Evolutionary conservation across 2,888 invertebrate species (phyloP).

Genomic region (Selenia dentaria): DNA sequence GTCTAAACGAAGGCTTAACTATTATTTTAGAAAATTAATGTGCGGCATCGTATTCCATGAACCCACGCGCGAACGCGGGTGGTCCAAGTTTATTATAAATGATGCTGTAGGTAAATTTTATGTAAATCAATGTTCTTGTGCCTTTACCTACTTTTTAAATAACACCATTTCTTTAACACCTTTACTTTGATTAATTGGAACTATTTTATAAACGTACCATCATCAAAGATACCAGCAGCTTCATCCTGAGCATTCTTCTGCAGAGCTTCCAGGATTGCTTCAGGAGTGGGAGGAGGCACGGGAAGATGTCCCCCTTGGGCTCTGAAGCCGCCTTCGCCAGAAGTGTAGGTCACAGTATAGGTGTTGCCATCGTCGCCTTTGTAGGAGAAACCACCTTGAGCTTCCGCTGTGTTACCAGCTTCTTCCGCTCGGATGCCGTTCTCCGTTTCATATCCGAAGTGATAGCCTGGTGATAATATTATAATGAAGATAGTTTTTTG

Average conservation of each 20-base stretch:
- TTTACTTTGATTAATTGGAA: too few relatives aligned
- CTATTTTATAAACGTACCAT: slow-evolving; percentile 53
- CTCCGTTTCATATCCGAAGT: slow-evolving; percentile 68
- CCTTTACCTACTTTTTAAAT: too few relatives aligned
- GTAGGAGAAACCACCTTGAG: slow-evolving; percentile 83
- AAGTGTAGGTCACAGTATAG: slow-evolving; percentile 79
- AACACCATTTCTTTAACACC: too few relatives aligned
- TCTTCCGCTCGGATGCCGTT: slow-evolving; percentile 72
- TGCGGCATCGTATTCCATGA: too few relatives aligned
- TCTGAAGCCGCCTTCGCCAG: slow-evolving; percentile 83
- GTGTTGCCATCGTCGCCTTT: slow-evolving; percentile 83
- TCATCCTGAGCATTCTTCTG: slow-evolving; percentile 80
- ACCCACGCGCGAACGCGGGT: too few relatives aligned
- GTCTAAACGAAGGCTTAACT: too few relatives aligned
- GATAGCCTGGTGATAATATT: slow-evolving; percentile 51
- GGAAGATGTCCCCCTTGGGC: slow-evolving; percentile 84
- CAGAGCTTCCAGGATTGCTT: slow-evolving; percentile 78
- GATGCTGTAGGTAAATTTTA: too few relatives aligned
- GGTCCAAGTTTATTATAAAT: too few relatives aligned
- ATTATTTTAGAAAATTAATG: too few relatives aligned
- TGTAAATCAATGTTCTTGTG: too few relatives aligned
- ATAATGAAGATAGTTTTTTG: too few relatives aligned
- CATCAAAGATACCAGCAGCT: slow-evolving; percentile 81
- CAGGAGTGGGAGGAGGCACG: slow-evolving; percentile 83
- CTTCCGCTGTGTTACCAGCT: slow-evolving; percentile 51